phyloP scores from a whole-genome alignment of 2,113 vertebrate species.

The Sylvietta virens region DNA sequence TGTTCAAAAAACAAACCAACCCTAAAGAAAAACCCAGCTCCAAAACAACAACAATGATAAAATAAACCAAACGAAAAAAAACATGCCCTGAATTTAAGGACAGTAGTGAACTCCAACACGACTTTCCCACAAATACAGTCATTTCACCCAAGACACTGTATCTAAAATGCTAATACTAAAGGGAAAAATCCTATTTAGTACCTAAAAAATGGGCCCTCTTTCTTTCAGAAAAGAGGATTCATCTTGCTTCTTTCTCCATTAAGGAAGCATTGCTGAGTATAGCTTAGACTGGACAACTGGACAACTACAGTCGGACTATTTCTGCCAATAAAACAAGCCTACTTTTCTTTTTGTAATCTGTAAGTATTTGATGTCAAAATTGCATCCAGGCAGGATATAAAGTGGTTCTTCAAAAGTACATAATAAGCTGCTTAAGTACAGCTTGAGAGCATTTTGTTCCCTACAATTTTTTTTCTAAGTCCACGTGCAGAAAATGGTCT shows the following conservation, averaged over 20 bases:
- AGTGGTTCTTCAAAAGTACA: neutral
- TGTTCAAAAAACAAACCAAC: neutral
- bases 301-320: neutral
- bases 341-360: neutral
- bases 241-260: neutral
- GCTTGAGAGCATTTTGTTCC: neutral
- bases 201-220: no score
- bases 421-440: neutral
- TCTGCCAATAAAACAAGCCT: neutral
- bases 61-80: neutral
- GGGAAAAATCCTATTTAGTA: neutral
- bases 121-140: neutral
- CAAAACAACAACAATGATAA: neutral
- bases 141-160: neutral
- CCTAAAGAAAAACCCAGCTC: neutral
- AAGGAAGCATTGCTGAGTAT: neutral
- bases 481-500: neutral
- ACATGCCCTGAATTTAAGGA: neutral
- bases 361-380: neutral
- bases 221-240: neutral
- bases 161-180: neutral
- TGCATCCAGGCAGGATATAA: neutral
- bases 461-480: neutral
- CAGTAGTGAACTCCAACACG: neutral
- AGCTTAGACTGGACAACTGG: neutral